Base-by-base conservation (phyloP, 1,140 invertebrate species). In the Cylas formicarius region DNA sequence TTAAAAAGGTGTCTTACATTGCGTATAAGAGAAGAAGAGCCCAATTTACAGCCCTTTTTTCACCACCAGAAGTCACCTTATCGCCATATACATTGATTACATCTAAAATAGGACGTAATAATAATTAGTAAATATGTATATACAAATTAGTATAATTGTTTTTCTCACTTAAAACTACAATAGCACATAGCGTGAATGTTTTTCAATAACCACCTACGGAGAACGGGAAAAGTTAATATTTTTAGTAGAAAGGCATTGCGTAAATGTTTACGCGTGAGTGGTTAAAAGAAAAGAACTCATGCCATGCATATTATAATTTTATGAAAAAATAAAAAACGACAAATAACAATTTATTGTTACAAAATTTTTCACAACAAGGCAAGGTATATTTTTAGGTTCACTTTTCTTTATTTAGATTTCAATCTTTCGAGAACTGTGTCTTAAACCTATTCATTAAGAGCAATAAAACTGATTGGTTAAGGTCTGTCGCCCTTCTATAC, bases 51-150 rank as follows among this genome's bases (percentile, higher is more conserved):
- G 51, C 55, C 55, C 55, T 49, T 50, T n/a, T 39, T 48, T 45
- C 42, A 42, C 39, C 52, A 47, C 22, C 34, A 41, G 45, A 46
- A 52, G 67, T 68, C 44, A 67, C 72, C 75, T 80, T 77, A 80
- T 77, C 78, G 77, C 78, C 78, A 81, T 72, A 80, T 77, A 77
- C 78, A 81, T 73, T 81, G 78, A 79, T 78, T 81, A 80, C 78
- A 80, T 80, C 78, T 80, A 78, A 72, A 80, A 79, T 72, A 75
- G 72, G 71, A 71, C 66, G 57, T n/a, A 26, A 11, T 44, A 52
- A 20, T 45, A 40, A 57, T 57, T 56, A 55, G 52, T 49, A 48
- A 50, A 45, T 16, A 48, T 27, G 48, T 52, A 46, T 46, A 20
- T 51, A 50, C 41, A 49, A 24, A 19, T 3, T 28, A 19, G 14